phyloP scores from a whole-genome alignment of 2,888 invertebrate genomes.

The Polydrusus cervinus region DNA sequence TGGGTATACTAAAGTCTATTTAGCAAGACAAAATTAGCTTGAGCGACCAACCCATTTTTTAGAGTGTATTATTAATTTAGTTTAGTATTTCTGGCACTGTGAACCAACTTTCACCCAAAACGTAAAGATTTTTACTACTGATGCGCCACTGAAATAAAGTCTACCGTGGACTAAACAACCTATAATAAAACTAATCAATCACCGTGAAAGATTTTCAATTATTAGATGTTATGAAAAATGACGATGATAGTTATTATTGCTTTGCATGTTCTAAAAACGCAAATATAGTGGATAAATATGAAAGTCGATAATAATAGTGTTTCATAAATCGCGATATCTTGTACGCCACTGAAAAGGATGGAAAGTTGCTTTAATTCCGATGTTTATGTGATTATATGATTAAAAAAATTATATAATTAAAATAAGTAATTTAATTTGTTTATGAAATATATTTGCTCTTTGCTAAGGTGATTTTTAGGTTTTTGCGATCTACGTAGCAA shows the following conservation, averaged over 20 bases:
- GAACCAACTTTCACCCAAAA: no score
- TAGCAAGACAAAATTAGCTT: no score
- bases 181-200: conserved; percentile 5
- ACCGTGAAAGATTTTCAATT: conserved; percentile 26
- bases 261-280: conserved; percentile 19
- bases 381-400: conserved; percentile 42
- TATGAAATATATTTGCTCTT: conserved; percentile 35
- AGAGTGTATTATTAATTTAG: no score
- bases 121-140: no score
- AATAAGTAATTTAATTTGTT: conserved; percentile 29
- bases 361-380: conserved; percentile 36
- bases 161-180: conserved; percentile 1
- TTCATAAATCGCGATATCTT: conserved; percentile 24
- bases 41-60: no score
- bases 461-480: background rate
- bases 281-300: conserved; percentile 39
- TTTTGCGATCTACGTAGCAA: background rate
- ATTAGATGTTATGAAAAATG: conserved; percentile 13
- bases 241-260: conserved; percentile 22
- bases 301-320: conserved; percentile 40
- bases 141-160: background rate
- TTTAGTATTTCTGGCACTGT: no score
- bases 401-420: conserved; percentile 43
- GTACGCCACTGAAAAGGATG: conserved; percentile 36
- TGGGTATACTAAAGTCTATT: no score